phyloP scores from a whole-genome alignment of 1,140 invertebrate species.

The Luehdorfia chinensis region DNA sequence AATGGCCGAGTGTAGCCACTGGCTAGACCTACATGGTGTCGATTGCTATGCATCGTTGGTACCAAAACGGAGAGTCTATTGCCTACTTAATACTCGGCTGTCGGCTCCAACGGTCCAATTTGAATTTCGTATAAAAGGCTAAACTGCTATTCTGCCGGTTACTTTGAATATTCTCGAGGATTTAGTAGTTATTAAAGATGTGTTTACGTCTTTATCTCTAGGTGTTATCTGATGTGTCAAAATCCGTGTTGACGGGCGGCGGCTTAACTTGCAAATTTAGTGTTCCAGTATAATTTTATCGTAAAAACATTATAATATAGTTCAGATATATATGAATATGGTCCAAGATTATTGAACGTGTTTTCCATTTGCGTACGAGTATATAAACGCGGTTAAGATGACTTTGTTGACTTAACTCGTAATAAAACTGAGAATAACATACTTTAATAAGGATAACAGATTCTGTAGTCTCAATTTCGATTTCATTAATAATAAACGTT shows the following conservation, averaged over 20 bases:
- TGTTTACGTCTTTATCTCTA: slow-evolving; percentile 19
- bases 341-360: slow-evolving; percentile 20
- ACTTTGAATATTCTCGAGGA: slow-evolving; percentile 20
- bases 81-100: slow-evolving; percentile 31
- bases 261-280: slow-evolving; percentile 11
- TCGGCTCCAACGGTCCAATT: slow-evolving; percentile 36
- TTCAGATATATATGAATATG: slow-evolving; percentile 12
- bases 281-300: slow-evolving; percentile 13
- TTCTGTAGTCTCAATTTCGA: not conserved
- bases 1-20: slow-evolving; percentile 52
- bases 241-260: slow-evolving; percentile 18
- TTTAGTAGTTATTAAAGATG: slow-evolving; percentile 16
- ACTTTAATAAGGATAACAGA: slow-evolving; percentile 5
- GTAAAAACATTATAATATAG: slow-evolving; percentile 15
- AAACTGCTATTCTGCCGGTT: slow-evolving; percentile 32
- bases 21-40: slow-evolving; percentile 66
- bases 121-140: slow-evolving; percentile 43
- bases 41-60: slow-evolving; percentile 40
- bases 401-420: slow-evolving; percentile 9
- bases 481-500: not conserved
- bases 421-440: slow-evolving; percentile 7
- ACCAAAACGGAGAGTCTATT: slow-evolving; percentile 35
- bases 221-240: slow-evolving; percentile 18
- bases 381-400: slow-evolving; percentile 3
- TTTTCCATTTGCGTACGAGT: slow-evolving; percentile 1